phyloP scores from a whole-genome alignment of 2,888 invertebrate species.

The Cheiracanthium punctorium region DNA sequence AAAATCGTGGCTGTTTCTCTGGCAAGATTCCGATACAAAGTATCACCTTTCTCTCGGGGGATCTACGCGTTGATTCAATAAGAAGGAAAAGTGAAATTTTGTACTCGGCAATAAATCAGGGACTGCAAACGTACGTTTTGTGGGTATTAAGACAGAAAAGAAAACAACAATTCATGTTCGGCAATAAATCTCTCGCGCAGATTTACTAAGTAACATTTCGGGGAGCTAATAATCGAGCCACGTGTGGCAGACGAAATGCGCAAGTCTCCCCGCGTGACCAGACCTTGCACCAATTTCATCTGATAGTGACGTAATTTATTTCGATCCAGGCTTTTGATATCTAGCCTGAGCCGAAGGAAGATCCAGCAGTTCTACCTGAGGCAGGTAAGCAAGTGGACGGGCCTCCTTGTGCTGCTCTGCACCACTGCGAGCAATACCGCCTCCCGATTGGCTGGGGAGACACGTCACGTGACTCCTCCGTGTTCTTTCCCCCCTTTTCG shows the following conservation, averaged over 20 bases:
- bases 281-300: constrained; percentile 67
- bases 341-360: constrained; percentile 39
- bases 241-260: constrained; percentile 57
- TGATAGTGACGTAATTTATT: constrained; percentile 68
- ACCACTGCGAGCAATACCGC: constrained; percentile 30
- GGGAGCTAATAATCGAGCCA: constrained; percentile 58
- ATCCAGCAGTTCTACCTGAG: constrained; percentile 64
- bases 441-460: constrained; percentile 46
- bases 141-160: constrained; percentile 15
- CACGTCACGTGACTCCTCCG: constrained; percentile 52
- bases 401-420: constrained; percentile 55
- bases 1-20: not conserved
- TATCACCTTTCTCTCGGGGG: not conserved
- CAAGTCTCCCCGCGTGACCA: constrained; percentile 62
- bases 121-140: constrained; percentile 10
- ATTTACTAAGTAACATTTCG: constrained; percentile 63
- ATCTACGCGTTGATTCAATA: not conserved
- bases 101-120: constrained; percentile 14
- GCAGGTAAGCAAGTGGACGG: constrained; percentile 59
- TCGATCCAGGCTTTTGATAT: constrained; percentile 67
- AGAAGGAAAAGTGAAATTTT: constrained; percentile 13
- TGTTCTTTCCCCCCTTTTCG: constrained; percentile 37
- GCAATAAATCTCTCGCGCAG: constrained; percentile 38
- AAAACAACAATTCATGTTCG: constrained; percentile 28
- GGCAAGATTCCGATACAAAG: not conserved